phyloP scores from a whole-genome alignment of 2,113 vertebrate species.

The Ifrita kowaldi region DNA sequence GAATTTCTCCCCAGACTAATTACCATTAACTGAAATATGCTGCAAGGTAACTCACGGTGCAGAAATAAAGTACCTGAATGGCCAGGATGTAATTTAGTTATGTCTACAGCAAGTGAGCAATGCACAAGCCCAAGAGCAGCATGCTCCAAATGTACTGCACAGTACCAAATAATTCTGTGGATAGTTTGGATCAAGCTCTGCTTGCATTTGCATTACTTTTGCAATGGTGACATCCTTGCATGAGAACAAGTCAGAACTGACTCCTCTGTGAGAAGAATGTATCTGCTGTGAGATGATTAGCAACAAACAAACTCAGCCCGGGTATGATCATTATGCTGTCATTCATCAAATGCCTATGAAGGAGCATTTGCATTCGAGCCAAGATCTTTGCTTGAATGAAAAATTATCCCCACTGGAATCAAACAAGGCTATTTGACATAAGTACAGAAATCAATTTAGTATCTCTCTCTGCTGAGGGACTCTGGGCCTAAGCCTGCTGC shows the following conservation, averaged over 20 bases:
- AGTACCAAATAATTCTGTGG: not conserved
- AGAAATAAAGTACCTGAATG: not conserved
- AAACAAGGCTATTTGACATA: constrained; percentile 3
- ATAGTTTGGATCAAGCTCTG: not conserved
- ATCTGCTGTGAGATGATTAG: not conserved
- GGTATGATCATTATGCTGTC: not conserved
- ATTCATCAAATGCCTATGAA: not conserved
- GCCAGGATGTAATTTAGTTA: not conserved
- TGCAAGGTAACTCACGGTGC: not conserved
- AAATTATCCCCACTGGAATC: constrained; percentile 21
- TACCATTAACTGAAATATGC: not conserved
- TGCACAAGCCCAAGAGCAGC: not conserved
- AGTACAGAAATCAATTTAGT: constrained; percentile 32
- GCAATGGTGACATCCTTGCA: not conserved
- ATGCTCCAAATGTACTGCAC: not conserved
- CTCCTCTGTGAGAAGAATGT: too few species aligned
- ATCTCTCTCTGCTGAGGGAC: not conserved
- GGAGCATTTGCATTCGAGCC: not conserved
- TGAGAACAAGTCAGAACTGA: not conserved
- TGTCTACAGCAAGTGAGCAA: not conserved
- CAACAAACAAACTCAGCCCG: not conserved
- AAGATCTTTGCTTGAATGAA: not conserved
- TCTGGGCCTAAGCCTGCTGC: not conserved
- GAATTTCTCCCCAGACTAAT: not conserved
- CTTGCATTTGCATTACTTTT: not conserved